Evolutionary conservation across 2,113 vertebrate species (phyloP), one percentile per base, ranked within the genome.

Genomic region (Rhabdornis inornatus): DNA sequence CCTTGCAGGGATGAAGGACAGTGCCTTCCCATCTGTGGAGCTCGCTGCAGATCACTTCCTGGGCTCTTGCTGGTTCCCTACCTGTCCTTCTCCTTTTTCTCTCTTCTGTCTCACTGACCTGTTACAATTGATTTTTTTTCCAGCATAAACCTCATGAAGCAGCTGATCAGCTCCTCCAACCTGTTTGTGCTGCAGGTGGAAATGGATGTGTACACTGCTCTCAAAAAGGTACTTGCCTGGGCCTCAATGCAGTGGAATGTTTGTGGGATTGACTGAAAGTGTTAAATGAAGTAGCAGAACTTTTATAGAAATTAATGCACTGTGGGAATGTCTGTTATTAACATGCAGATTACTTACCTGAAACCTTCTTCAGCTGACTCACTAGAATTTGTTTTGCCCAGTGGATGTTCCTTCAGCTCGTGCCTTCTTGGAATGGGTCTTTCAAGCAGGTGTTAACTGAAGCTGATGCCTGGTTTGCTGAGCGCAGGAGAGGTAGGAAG

Each of bases 141-240:
- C 96, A 99, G 99, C 89, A 96, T 98, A 89, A 98, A 98, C 42
- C 96, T 99, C 94, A 99, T 99, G 99, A 98, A 98, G 59, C 99
- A 98, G 94, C 98, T 99, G 96, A 98, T 99, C 79, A 98, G 98
- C 95, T 99, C 99, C 3, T 99, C 99, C 15, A 99, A 99, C 91
- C 98, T 99, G 63, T 99, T 99, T 92, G 99, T 99, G 69, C 99
- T 99, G 99, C 99, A 99, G 97, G 99, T 99, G 87, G 99, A 99
- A 91, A 99, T 99, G 99, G 99, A 99, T 14, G 99, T 99, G 7
- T 99, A 99, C 84, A 99, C 99, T 13, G 98, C 99, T 93, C 98
- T 99, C 89, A 99, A 99, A 96, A 99, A 99, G 98, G 99, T 99
- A 97, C 17, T 45, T 19, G 5, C 19, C 28, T 31, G 70, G 57